Percentiles rank a stretch among this genome's conserved stretches.
Evolutionary conservation across 2,888 invertebrate genomes (phyloP).

Genomic region (Malacosoma neustria): DNA sequence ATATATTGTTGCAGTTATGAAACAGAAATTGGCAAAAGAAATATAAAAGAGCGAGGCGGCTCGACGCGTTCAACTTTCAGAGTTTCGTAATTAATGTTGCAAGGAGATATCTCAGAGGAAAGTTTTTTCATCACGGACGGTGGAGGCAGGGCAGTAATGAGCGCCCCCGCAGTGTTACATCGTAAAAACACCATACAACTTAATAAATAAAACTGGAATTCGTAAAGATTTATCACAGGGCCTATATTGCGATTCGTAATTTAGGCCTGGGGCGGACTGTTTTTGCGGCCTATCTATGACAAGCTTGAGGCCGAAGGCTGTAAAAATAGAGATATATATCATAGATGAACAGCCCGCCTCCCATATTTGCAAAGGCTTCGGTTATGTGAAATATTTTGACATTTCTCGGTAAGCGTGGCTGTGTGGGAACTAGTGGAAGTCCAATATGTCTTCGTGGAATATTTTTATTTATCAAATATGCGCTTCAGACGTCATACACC

Average conservation of each 20-base stretch:
- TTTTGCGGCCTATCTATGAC: slow-evolving; percentile 37
- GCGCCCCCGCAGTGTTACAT: slow-evolving; percentile 57
- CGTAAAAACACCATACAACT: slow-evolving; percentile 72
- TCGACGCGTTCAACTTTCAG: slow-evolving; percentile 33
- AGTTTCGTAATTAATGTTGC: slow-evolving; percentile 68
- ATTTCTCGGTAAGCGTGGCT: slow-evolving; percentile 50
- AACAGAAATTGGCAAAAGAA: slow-evolving; percentile 29
- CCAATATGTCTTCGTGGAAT: slow-evolving; percentile 51
- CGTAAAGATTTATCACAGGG: slow-evolving; percentile 65
- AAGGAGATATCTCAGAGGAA: slow-evolving; percentile 61
- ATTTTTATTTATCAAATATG: slow-evolving; percentile 32
- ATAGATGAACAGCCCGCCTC: slow-evolving; percentile 40
- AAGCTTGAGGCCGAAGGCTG: slow-evolving; percentile 30
- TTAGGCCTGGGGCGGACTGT: slow-evolving; percentile 35
- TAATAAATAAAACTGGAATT: slow-evolving; percentile 71
- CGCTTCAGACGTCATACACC: slow-evolving; percentile 18
- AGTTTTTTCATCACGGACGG: slow-evolving; percentile 66
- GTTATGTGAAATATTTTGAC: slow-evolving; percentile 63
- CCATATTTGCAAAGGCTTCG: slow-evolving; percentile 39
- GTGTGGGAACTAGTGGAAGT: slow-evolving; percentile 22
- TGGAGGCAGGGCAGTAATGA: slow-evolving; percentile 53
- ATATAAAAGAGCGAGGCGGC: slow-evolving; percentile 34
- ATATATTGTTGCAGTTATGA: slow-evolving; percentile 30
- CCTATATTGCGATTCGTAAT: slow-evolving; percentile 58
- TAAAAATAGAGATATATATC: slow-evolving; percentile 57